A percentile compares a stretch with the other conserved stretches of the same genome.
These are phyloP conservation scores for Morone saxatilis DNA, from an alignment of 2,113 vertebrate species.

Conservation along the genomic window DNA sequence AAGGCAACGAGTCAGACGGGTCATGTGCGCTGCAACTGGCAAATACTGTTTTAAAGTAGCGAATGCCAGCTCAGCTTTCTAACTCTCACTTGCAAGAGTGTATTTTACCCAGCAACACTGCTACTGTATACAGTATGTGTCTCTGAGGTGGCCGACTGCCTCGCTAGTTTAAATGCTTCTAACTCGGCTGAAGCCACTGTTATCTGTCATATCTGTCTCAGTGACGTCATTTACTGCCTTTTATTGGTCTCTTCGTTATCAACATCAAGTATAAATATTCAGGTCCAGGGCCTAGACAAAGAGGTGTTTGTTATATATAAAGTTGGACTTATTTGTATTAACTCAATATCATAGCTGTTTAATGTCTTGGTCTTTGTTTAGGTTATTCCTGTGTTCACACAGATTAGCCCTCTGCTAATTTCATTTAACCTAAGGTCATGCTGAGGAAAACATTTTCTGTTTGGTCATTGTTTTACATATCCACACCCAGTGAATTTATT, in stretches of 20 bases:
- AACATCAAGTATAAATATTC: neutral
- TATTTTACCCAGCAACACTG: neutral
- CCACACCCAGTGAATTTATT: neutral
- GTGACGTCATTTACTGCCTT: conserved; percentile 2
- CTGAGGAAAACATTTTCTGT: neutral
- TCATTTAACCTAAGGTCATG: neutral
- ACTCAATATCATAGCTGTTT: neutral
- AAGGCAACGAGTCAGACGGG: too few relatives aligned
- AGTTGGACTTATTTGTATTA: neutral
- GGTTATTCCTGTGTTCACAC: neutral
- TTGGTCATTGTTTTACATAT: neutral
- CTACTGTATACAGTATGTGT: neutral
- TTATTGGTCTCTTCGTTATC: conserved; percentile 12
- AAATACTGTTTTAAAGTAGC: too few relatives aligned
- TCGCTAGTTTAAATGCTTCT: neutral
- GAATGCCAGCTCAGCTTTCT: too few relatives aligned
- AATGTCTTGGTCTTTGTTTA: neutral
- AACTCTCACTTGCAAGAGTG: neutral
- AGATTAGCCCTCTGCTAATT: neutral
- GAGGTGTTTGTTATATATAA: neutral
- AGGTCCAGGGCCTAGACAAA: neutral
- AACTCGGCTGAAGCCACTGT: neutral
- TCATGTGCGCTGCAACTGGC: too few relatives aligned
- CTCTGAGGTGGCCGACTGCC: neutral
- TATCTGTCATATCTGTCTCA: neutral